Evolutionary conservation across 1,140 invertebrate species (phyloP).

Genomic region (Subanguina moxae): DNA sequence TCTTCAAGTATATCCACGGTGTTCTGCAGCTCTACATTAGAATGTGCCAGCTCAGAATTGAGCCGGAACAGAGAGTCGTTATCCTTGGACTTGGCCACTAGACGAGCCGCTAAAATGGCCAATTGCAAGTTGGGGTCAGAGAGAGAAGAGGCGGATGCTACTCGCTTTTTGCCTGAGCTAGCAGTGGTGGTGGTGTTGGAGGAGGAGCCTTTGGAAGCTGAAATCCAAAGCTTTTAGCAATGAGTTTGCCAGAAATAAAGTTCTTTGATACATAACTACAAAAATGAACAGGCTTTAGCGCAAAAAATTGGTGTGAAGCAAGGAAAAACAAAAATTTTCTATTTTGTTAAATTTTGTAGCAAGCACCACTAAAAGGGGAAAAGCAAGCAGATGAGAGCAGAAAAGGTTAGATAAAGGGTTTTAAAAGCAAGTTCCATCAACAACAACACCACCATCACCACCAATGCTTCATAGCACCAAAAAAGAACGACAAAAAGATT

Average conservation of each 20-base stretch:
- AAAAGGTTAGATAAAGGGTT: neutral
- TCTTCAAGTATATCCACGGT: constrained; percentile 17
- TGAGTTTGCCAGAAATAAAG: no score
- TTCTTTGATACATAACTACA: no score
- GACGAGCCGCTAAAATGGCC: constrained; percentile 54
- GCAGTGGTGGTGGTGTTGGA: constrained; percentile 7
- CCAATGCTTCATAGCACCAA: no score
- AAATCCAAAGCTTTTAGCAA: neutral
- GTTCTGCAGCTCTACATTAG: constrained; percentile 45
- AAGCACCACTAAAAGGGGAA: no score
- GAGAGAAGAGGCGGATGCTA: neutral
- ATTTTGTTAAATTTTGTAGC: no score
- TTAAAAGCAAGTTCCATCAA: neutral
- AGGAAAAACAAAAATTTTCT: no score
- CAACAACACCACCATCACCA: neutral
- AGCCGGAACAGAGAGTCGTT: constrained; percentile 52
- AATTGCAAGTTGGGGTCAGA: constrained; percentile 35
- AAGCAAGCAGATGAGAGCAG: neutral
- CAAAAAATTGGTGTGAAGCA: no score
- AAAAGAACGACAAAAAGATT: no score
- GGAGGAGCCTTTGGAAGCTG: neutral
- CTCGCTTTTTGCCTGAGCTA: neutral
- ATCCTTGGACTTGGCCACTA: constrained; percentile 40
- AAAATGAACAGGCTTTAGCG: no score
- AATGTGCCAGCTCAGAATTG: constrained; percentile 48